Base-by-base conservation (phyloP, 2,797 vertebrate genomes). In the Thalassophryne amazonica region DNA sequence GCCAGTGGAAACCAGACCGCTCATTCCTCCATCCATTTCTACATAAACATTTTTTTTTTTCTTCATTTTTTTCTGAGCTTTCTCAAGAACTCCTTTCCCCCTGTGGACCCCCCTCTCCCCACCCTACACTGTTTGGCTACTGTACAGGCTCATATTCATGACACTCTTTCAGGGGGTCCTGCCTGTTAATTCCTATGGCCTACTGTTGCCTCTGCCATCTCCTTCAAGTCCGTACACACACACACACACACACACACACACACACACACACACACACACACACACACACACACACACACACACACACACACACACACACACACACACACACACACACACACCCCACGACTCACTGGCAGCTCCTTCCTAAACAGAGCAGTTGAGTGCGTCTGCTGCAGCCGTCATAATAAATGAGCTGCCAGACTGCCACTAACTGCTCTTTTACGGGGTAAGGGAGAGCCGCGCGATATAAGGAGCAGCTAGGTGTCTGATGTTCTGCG, bases 381-480 rank as follows among this genome's bases (percentile, higher is more conserved):
- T 80, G 76, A 84, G 60, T 8, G 49, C 62, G 76, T 75, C 73
- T 77, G 76, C 56, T 73, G 70, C 69, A 65, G 80, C 79, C 60
- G 80, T 84, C 75, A 68, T 83, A 86, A 85, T 86, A 85, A 86
- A 84, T 73, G 73, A 75, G 69, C 78, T 84, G 78, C 73, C 75
- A 81, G 63, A 59, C 45, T 61, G 72, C 65, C 67, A 64, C 67
- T 78, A 78, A 80, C 76, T 61, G 56, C 49, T 65, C 53, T 78
- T 86, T 86, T 77, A 75, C 40, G 15, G 51, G 45, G 33, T 38
- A 12, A 33, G 16, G 41, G 46, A 60, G 37, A 4, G 43, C 34
- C 1, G 12, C 10, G 14, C 64, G 40, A 40, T 65, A 32, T 7
- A 14, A 3, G 54, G 69, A 57, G 67, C 37, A 14, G 58, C 12